Evolutionary conservation across 1,140 invertebrate species (phyloP).

Genomic region (Musca vetustissima): DNA sequence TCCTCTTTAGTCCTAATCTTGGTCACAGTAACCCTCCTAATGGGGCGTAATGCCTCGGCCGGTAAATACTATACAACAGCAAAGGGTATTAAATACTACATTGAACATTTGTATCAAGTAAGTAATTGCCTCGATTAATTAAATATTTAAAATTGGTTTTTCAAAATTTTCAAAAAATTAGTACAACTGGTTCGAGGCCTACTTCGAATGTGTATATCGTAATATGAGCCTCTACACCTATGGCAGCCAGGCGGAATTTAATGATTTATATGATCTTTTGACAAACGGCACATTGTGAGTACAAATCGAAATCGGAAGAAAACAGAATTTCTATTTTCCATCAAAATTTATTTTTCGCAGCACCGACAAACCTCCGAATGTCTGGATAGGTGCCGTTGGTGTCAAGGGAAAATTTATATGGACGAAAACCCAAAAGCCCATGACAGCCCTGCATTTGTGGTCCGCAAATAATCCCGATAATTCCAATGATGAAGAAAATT

Average conservation of each 20-base stretch:
- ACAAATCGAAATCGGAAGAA: too few species aligned
- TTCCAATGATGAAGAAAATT: not conserved
- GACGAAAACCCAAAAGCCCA: not conserved
- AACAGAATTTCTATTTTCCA: not conserved
- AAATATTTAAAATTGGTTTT: too few species aligned
- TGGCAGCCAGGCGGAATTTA: not conserved
- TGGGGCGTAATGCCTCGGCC: not conserved
- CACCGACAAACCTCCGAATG: not conserved
- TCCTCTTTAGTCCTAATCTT: not conserved
- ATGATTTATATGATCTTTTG: not conserved
- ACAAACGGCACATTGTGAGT: not conserved
- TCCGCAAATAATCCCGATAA: conserved; percentile 6
- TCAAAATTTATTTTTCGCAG: not conserved
- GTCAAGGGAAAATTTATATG: not conserved
- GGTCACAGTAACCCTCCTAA: not conserved
- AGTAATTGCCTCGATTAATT: too few species aligned
- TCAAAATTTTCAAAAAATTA: not conserved
- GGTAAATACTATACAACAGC: not conserved
- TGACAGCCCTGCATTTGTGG: not conserved
- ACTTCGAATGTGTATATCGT: not conserved
- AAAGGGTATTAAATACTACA: not conserved
- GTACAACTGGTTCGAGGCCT: not conserved
- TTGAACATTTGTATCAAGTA: not conserved
- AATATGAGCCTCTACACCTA: not conserved
- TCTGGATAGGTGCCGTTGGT: conserved; percentile 5